phyloP scores from a whole-genome alignment of 2,113 vertebrate species.

The Corapipo altera region DNA sequence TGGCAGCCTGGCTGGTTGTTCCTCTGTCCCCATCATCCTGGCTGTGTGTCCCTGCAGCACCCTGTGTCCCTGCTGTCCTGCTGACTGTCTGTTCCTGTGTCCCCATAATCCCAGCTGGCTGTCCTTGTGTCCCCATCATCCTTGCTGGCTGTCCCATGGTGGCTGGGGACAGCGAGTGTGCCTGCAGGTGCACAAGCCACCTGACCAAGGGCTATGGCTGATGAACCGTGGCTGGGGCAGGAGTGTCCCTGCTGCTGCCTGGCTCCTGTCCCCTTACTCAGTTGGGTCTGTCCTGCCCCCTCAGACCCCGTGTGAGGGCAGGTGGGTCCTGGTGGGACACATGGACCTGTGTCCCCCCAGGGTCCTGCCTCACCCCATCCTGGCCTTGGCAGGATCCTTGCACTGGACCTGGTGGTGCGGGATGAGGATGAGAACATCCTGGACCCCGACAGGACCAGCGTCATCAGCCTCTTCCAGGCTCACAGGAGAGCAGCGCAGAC shows the following conservation, averaged over 20 bases:
- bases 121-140: background rate
- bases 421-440: slow-evolving; percentile 61
- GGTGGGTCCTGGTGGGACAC: rapidly evolving
- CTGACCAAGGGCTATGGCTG: rapidly evolving
- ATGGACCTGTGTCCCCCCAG: rapidly evolving
- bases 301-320: too few species aligned
- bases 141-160: background rate
- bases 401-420: slow-evolving; percentile 61
- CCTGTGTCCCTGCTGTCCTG: background rate
- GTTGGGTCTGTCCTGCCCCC: background rate
- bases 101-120: background rate
- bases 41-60: background rate
- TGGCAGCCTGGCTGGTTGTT: background rate
- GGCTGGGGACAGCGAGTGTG: background rate
- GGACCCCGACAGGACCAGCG: slow-evolving; percentile 52
- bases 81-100: background rate
- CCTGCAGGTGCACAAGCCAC: background rate
- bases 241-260: background rate
- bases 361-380: background rate
- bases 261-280: background rate
- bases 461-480: slow-evolving; percentile 65
- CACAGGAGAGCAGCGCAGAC: background rate
- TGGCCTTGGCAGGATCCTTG: background rate
- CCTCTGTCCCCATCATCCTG: background rate
- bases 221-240: background rate